Evolutionary conservation across 2,113 vertebrate genomes (phyloP).

Genomic region (Zosterops hypoxanthus): DNA sequence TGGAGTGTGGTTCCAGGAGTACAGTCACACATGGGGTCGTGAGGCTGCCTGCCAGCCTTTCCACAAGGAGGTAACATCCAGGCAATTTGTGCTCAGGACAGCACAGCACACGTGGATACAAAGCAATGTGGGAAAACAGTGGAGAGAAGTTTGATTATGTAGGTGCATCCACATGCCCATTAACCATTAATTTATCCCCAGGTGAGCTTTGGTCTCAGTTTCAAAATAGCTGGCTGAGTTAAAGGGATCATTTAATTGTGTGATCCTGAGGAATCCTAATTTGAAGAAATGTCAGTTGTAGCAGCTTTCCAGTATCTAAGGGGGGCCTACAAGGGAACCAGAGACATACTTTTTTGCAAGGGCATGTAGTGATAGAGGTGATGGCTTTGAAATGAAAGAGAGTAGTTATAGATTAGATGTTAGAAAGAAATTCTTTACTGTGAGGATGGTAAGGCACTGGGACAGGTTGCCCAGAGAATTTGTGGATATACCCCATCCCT

Average conservation of each 20-base stretch:
- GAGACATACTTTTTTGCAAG: neutral
- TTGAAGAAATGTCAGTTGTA: neutral
- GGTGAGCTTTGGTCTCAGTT: neutral
- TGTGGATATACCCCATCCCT: neutral
- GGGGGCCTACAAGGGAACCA: neutral
- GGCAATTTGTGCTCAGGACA: accelerated
- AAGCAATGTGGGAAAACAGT: neutral
- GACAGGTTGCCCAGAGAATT: neutral
- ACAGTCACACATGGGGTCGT: neutral
- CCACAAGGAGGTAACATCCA: neutral
- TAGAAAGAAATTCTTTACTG: neutral
- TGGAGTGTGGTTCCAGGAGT: neutral
- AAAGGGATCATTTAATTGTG: neutral
- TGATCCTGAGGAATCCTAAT: neutral
- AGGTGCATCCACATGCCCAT: neutral
- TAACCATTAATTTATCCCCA: neutral
- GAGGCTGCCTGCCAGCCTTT: neutral
- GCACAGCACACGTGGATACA: accelerated
- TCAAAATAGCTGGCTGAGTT: neutral
- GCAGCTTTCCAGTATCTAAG: neutral
- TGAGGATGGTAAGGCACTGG: neutral
- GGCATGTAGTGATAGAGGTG: neutral
- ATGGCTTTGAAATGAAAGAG: neutral
- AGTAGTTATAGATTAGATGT: neutral
- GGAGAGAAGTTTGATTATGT: neutral